phyloP scores from a whole-genome alignment of 2,113 vertebrate genomes.

The Lepus europaeus region DNA sequence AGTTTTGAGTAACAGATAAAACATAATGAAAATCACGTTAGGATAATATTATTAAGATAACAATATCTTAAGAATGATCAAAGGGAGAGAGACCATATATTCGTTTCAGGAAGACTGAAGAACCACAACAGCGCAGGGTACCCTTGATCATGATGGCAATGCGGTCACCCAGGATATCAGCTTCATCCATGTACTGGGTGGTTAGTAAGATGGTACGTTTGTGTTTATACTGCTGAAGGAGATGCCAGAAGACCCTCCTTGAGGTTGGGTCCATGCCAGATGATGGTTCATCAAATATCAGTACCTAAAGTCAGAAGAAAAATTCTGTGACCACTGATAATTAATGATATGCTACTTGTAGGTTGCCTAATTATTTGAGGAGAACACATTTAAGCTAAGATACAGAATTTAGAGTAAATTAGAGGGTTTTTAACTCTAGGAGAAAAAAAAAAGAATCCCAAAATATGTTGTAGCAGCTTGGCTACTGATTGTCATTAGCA shows the following conservation, averaged over 20 bases:
- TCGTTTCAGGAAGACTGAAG: conserved; percentile 74
- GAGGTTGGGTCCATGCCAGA: conserved; percentile 68
- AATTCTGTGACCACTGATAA: neutral
- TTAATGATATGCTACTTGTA: neutral
- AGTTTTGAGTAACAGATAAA: neutral
- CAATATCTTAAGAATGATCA: conserved; percentile 19
- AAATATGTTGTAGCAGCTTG: neutral
- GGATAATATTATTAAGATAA: neutral
- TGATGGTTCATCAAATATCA: conserved; percentile 77
- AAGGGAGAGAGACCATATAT: conserved; percentile 69
- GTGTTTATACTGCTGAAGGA: conserved; percentile 56
- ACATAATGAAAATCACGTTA: conserved; percentile 16
- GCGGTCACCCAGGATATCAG: conserved; percentile 73
- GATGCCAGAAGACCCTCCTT: conserved; percentile 55
- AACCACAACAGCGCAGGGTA: conserved; percentile 70
- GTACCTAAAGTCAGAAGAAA: conserved; percentile 62
- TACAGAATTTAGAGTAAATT: conserved; percentile 27
- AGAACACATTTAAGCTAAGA: conserved; percentile 11
- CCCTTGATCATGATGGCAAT: conserved; percentile 76
- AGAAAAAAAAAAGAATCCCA: neutral
- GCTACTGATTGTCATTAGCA: neutral
- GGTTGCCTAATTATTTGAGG: neutral
- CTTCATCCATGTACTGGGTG: conserved; percentile 70
- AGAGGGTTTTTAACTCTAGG: neutral
- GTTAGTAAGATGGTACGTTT: conserved; percentile 70